Evolutionary conservation across 2,888 invertebrate genomes (phyloP), one percentile per base, ranked within the genome.

Genomic region (Tetramorium bicarinatum): DNA sequence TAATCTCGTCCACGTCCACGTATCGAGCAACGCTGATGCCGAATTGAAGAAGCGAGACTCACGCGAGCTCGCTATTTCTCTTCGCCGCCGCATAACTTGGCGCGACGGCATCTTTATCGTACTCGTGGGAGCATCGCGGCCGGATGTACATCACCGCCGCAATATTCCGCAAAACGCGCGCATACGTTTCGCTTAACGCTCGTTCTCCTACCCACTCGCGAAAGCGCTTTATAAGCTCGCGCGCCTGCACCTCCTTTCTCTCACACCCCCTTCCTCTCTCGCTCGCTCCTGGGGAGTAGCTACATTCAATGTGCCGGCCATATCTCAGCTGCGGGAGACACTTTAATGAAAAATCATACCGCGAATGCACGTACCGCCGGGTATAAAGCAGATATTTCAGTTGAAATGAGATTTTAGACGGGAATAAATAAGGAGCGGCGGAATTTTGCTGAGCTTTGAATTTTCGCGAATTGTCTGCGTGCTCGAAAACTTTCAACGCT

Each of bases 281-380:
- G 29, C 76, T 85, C 77, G 87, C 92, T 92, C 91, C 75, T 87
- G 91, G 91, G 66, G 91, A 91, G 87, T 89, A 92, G 92, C 91
- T 91, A 92, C 93, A 94, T 94, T 95, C 94, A 94, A 94, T 95
- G 94, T 94, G 92, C 92, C 92, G 91, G 88, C 92, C 92, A 93
- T 94, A 94, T 94, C 94, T 94, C 94, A 94, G 92, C 84, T 87
- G 88, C 89, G 91, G 87, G 91, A 92, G 94, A 94, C 94, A 94
- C 93, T 94, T 94, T 94, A 94, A 95, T 95, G 94, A 94, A 94
- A 95, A 94, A 94, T 95, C 94, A 94, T 94, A 93, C 93, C 92
- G 92, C 89, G 93, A 94, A 91, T 88, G 91, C 92, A 91, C 91
- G 92, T 91, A 90, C 91, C 90, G 87, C 81, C 85, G 88, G 90